A percentile compares a stretch with the other conserved stretches of the same genome.
Evolutionary conservation across 2,888 invertebrate genomes (phyloP).

Genomic region (Ernsta delagoae): DNA sequence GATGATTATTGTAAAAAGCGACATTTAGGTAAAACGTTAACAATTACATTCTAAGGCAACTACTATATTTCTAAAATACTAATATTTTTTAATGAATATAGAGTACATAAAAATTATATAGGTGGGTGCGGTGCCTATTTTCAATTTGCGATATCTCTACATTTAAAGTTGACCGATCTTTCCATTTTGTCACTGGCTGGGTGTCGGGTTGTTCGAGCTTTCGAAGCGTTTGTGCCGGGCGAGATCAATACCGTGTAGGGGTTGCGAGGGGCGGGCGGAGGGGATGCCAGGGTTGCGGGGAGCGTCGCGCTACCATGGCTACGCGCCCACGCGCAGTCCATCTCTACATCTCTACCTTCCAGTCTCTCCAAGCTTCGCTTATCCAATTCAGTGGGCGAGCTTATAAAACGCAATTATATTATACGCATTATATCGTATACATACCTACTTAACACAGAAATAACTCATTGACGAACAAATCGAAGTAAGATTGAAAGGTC

Average conservation of each 20-base stretch:
- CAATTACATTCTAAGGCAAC: too few species aligned
- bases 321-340: constrained; percentile 75
- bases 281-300: constrained; percentile 42
- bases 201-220: constrained; percentile 9
- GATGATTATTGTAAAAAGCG: too few species aligned
- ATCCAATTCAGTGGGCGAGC: constrained; percentile 69
- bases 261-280: constrained; percentile 26
- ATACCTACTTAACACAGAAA: constrained; percentile 10
- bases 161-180: too few species aligned
- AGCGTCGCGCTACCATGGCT: constrained; percentile 64
- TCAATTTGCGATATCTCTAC: too few species aligned
- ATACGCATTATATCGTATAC: background rate
- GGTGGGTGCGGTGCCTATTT: too few species aligned
- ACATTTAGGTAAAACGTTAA: too few species aligned
- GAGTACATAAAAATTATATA: too few species aligned
- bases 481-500: constrained; percentile 6
- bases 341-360: constrained; percentile 45
- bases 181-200: too few species aligned
- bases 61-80: too few species aligned
- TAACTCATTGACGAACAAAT: constrained; percentile 9
- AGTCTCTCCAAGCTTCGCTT: constrained; percentile 41
- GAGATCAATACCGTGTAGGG: constrained; percentile 47
- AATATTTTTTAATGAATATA: too few species aligned
- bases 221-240: constrained; percentile 38
- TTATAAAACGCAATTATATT: constrained; percentile 28